Conservation (phyloP, 2,797 vertebrate genomes). For the Ctenopoma kingsleyae region DNA sequence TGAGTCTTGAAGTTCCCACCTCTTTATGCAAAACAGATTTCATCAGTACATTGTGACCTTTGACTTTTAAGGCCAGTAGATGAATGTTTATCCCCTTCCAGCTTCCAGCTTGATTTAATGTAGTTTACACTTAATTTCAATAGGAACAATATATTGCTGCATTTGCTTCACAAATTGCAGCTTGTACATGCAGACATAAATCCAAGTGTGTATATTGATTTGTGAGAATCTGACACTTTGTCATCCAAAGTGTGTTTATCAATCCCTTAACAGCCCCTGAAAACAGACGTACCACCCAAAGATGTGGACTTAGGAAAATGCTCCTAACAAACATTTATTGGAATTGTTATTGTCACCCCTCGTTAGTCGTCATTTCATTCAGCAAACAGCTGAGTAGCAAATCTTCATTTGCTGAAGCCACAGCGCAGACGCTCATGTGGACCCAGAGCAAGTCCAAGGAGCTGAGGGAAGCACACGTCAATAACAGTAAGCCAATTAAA, state of each 20-base stretch:
- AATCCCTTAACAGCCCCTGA: constrained; percentile 27
- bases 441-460: constrained; percentile 61
- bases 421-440: constrained; percentile 35
- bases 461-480: constrained; percentile 69
- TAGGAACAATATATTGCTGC: constrained; percentile 12
- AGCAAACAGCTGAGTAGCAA: constrained; percentile 57
- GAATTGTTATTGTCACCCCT: constrained; percentile 68
- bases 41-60: constrained; percentile 70
- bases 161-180: background rate
- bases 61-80: constrained; percentile 49
- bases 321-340: constrained; percentile 53
- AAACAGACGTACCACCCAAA: constrained; percentile 30
- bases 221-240: constrained; percentile 30
- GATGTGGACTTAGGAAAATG: constrained; percentile 22
- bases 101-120: constrained; percentile 42
- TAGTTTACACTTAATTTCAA: constrained; percentile 15
- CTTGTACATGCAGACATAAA: constrained; percentile 15
- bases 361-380: constrained; percentile 60
- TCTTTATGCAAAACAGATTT: constrained; percentile 65
- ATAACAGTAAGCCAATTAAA: constrained; percentile 85
- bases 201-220: constrained; percentile 22
- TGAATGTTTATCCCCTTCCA: constrained; percentile 55
- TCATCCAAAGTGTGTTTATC: constrained; percentile 38
- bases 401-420: constrained; percentile 50
- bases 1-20: too few relatives aligned